Base-by-base conservation (phyloP, 2,888 invertebrate genomes). In the Ochropleura plecta region DNA sequence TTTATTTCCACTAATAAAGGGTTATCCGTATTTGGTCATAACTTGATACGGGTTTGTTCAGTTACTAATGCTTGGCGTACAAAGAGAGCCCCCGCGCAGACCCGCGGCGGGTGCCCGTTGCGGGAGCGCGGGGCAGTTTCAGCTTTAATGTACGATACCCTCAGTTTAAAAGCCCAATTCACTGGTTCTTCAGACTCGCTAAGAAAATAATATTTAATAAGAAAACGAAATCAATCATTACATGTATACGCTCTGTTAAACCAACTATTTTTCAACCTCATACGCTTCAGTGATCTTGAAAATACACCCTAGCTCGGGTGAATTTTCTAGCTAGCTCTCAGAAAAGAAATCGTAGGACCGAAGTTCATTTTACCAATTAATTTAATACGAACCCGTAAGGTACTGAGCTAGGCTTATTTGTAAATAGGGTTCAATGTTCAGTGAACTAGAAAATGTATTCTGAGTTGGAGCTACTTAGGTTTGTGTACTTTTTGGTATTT, bases 361-460 rank as follows among this genome's bases (percentile, higher is more conserved):
- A 30, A 67, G 66, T 77, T 70, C 51, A 77, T 71, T 79, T 71
- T 59, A 59, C 72, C 80, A 83, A 80, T 80, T 80, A 80, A 80
- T 78, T 80, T 53, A 60, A 82, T 67, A 51, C 40, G 16, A 42
- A 60, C 44, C 59, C 48, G n/a, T 66, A 46, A 70, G 59, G 49
- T 40, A 44, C 59, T 53, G 48, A 49, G 57, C 60, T 65, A 66
- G 55, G 60, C 73, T 83, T 68, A 67, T 68, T 79, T 18, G 49
- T 48, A 69, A 82, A 78, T 77, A 71, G 12, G 40, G 51, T 69
- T 83, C 60, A 48, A 53, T 66, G 73, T 67, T 81, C 69, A 83
- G 44, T 78, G 83, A 57, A 3, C 40, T 69, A 40, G 83, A 83
- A 69, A 80, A 80, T 78, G 40, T 72, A 64, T 64, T 68, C 63